phyloP scores from a whole-genome alignment of 2,888 invertebrate genomes.

The Lasioglossum marginatum region DNA sequence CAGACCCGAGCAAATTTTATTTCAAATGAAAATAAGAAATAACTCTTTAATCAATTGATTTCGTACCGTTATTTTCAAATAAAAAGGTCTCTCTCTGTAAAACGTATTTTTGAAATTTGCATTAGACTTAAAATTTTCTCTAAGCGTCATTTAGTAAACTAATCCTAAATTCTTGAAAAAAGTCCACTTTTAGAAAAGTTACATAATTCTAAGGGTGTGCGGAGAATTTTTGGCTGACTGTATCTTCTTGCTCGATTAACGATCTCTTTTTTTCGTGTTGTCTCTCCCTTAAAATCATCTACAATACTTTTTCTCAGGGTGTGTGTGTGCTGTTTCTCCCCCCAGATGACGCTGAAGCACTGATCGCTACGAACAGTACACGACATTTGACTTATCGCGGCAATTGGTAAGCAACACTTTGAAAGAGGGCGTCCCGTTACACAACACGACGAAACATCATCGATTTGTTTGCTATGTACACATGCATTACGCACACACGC shows the following conservation, averaged over 20 bases:
- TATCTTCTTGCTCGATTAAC: neutral
- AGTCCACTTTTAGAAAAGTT: neutral
- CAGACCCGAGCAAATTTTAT: too few species aligned
- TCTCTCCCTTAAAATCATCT: neutral
- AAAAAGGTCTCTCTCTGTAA: too few species aligned
- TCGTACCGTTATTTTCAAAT: too few species aligned
- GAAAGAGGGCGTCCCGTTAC: constrained; percentile 60
- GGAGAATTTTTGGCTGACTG: neutral
- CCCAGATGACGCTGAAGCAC: constrained; percentile 16
- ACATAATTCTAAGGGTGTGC: neutral
- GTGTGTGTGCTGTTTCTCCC: neutral
- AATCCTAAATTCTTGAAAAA: too few species aligned
- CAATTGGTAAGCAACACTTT: constrained; percentile 57
- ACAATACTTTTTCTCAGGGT: neutral
- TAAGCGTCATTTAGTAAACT: too few species aligned
- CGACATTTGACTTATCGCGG: constrained; percentile 53
- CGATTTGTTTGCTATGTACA: constrained; percentile 57
- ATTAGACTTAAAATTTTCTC: too few species aligned
- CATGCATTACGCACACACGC: constrained; percentile 1
- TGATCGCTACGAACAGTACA: constrained; percentile 8
- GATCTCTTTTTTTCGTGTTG: neutral
- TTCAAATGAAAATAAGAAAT: too few species aligned
- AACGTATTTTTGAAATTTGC: too few species aligned
- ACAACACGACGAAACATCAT: constrained; percentile 55
- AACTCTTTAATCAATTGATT: too few species aligned